Base-by-base conservation (phyloP, 1,140 invertebrate genomes). In the Scaptomyza hsui region DNA sequence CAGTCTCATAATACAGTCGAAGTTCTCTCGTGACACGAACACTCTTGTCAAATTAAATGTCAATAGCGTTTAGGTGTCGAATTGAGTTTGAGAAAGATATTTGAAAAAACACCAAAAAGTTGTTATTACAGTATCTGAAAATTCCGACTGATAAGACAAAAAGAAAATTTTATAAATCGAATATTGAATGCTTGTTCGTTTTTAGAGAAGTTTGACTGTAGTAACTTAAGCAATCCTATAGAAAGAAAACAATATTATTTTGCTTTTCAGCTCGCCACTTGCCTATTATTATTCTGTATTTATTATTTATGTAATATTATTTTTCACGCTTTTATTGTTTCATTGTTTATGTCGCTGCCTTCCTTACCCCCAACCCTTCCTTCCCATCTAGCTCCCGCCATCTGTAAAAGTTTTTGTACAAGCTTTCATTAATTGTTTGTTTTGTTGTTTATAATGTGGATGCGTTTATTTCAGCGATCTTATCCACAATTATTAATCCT, bases 191-290 rank as follows among this genome's bases (percentile, higher is more conserved):
- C 3, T 37, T 4, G 32, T 37, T 37, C 32, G 32, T 37, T 12
- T 12, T 37, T n/a, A 37, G 32, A 37, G 32, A n/a, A 4, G 32
- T 37, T 37, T 37, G 32, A 37, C 32, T 37, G 56, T 82, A 83
- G 79, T 61, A 29, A 57, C 37, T 67, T 67, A 82, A 82, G 77
- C 56, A 71, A 85, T 63, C 61, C 56, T 72, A 37, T n/a, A 68
- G 26, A 37, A 51, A 57, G 62, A 19, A 51, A 47, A 75, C 51
- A 51, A 45, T 52, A 37, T 55, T 37, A 37, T 26, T 73, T 61
- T 73, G 77, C 75, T 83, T 86, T 72, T 72, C 47, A 72, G 63
- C 69, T 72, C 56, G 70, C 51, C 70, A 60, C 63, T 68, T 73
- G 65, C 71, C 71, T 69, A 55, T 62, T 53, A 56, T 49, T 55